These are phyloP conservation scores for Drosophila affinis DNA, from an alignment of 2,888 invertebrate genomes.

Conservation along the genomic window DNA sequence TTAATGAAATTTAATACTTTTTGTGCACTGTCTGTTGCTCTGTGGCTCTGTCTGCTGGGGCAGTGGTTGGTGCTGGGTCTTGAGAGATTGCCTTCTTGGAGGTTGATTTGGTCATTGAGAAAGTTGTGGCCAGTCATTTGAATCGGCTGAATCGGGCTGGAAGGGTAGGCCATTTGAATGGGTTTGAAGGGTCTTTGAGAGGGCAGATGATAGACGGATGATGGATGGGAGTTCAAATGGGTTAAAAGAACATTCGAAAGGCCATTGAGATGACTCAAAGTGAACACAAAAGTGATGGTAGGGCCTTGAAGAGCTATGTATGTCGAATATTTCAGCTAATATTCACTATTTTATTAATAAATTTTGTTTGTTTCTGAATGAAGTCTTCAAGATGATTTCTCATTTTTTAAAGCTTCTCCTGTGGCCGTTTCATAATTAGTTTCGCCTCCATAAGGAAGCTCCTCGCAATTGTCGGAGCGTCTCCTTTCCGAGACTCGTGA, in stretches of 20 bases:
- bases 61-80: conserved; percentile 7
- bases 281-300: neutral
- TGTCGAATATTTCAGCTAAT: neutral
- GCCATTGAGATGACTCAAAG: neutral
- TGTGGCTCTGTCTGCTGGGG: conserved; percentile 5
- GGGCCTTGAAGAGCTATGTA: neutral
- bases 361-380: neutral
- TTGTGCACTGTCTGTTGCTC: conserved; percentile 45
- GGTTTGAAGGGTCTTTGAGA: conserved; percentile 1
- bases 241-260: neutral
- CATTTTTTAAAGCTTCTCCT: neutral
- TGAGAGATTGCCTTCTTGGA: conserved; percentile 7
- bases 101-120: conserved; percentile 21
- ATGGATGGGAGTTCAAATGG: conserved; percentile 1
- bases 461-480: conserved; percentile 33
- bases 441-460: conserved; percentile 44
- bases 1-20: conserved; percentile 82
- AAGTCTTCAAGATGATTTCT: conserved; percentile 7
- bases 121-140: conserved; percentile 25
- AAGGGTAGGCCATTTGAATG: neutral
- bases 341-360: neutral
- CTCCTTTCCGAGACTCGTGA: conserved; percentile 42
- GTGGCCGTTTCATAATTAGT: conserved; percentile 25
- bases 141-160: neutral
- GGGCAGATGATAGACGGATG: conserved; percentile 27